A percentile compares a stretch with the other conserved stretches of the same genome.
These are phyloP conservation scores for Bryconaethiops microstoma DNA, from an alignment of 2,797 vertebrate species.

Conservation along the genomic window DNA sequence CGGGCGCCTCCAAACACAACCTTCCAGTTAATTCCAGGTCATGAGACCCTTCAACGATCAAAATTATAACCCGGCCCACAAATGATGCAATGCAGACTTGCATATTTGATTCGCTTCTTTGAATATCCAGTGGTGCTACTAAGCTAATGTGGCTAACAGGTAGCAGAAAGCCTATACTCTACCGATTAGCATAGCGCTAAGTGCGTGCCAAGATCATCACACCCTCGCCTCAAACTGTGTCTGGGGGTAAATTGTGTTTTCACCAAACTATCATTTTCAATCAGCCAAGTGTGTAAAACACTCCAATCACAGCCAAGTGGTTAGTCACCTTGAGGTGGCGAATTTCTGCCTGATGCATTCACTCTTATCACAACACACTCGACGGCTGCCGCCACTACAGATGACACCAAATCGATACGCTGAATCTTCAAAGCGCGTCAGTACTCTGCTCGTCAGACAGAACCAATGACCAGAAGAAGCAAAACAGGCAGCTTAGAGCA, in stretches of 20 bases:
- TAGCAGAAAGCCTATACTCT: not conserved
- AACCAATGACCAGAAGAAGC: slow-evolving; percentile 5
- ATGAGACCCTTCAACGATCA: not conserved
- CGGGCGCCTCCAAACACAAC: not conserved
- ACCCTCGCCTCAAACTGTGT: not conserved
- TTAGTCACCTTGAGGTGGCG: not conserved
- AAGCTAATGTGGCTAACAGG: not conserved
- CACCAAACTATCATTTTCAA: not conserved
- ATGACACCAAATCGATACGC: slow-evolving; percentile 22
- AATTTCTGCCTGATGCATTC: slow-evolving; percentile 25
- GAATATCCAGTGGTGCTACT: not conserved
- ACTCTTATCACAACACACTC: slow-evolving; percentile 36
- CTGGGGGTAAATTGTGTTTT: not conserved
- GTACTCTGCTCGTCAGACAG: slow-evolving; percentile 32
- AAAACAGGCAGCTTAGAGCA: not conserved
- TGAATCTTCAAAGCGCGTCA: slow-evolving; percentile 29
- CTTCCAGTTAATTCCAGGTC: not conserved
- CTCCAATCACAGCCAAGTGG: not conserved
- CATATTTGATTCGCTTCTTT: not conserved
- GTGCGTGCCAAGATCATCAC: not conserved
- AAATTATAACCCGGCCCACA: not conserved
- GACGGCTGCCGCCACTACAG: slow-evolving; percentile 12
- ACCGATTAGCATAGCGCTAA: not conserved
- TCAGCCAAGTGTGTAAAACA: not conserved
- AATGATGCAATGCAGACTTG: not conserved